phyloP scores from a whole-genome alignment of 64 coral and sea anemone species.

The Platygyra sinensis region DNA sequence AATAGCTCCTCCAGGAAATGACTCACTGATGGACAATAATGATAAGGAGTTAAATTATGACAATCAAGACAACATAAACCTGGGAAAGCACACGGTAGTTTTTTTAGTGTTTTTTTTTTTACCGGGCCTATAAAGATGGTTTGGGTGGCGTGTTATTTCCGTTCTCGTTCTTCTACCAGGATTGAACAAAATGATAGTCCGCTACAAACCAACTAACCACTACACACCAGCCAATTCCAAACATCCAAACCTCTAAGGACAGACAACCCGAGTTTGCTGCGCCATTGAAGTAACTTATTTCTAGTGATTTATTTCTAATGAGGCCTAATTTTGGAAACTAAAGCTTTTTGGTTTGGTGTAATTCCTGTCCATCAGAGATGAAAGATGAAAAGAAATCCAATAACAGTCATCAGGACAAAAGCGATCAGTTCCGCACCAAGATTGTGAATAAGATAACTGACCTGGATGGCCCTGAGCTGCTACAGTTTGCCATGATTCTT shows the following conservation, averaged over 20 bases:
- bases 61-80: background rate
- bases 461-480: constrained; percentile 64
- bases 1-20: background rate
- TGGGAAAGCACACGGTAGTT: no score
- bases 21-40: background rate
- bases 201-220: no score
- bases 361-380: background rate
- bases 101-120: no score
- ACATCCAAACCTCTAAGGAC: no score
- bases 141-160: no score
- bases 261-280: no score
- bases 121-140: no score
- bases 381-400: background rate
- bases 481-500: constrained; percentile 58
- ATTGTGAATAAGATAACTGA: constrained; percentile 13
- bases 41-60: background rate
- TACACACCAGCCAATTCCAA: no score
- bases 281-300: background rate
- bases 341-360: background rate
- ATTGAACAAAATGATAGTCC: no score
- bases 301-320: no score
- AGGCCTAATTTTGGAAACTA: background rate
- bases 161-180: no score
- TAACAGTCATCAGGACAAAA: background rate
- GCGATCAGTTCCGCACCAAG: background rate